These are phyloP conservation scores for Patella caerulea DNA, from an alignment of 2,888 invertebrate genomes.

Conservation along the genomic window DNA sequence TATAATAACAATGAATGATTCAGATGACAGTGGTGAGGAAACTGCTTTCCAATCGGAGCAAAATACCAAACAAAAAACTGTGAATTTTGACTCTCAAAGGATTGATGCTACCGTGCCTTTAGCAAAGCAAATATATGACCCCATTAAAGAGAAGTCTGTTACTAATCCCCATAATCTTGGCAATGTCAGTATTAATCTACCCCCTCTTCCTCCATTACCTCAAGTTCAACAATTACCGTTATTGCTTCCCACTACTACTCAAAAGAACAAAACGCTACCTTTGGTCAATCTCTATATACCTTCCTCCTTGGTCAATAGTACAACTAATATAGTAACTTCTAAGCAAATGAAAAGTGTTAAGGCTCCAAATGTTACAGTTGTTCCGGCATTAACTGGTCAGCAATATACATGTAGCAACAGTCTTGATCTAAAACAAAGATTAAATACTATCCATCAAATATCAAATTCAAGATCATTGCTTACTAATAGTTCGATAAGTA, in stretches of 20 bases:
- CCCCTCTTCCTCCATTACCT: background rate
- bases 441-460: background rate
- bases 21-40: background rate
- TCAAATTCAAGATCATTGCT: background rate
- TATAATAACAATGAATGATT: constrained; percentile 2
- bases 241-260: background rate
- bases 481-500: constrained; percentile 7
- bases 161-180: background rate
- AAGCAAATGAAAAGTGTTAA: background rate
- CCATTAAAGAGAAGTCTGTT: background rate
- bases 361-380: background rate
- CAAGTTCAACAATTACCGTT: background rate
- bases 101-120: background rate
- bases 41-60: background rate
- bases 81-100: background rate
- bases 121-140: background rate
- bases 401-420: background rate
- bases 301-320: background rate
- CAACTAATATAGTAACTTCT: background rate
- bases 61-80: background rate
- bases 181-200: background rate
- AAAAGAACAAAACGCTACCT: background rate
- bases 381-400: background rate
- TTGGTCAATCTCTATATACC: background rate
- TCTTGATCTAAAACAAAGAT: background rate